Conservation (phyloP, 1,140 invertebrate genomes). For the Orchesella cincta region DNA sequence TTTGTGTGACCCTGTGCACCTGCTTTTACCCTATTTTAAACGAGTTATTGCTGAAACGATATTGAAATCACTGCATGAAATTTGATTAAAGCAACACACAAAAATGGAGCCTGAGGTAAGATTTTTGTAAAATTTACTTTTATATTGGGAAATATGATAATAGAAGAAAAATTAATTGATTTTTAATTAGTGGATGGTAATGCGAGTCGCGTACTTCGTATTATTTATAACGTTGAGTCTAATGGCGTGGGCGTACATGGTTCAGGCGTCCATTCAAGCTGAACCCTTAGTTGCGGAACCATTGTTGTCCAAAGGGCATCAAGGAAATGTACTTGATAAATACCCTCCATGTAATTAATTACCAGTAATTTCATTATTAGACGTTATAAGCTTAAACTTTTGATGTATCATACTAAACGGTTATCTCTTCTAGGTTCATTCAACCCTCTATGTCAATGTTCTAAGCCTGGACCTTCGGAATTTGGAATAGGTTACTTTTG, state of each 20-base stretch:
- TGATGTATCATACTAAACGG: too few species aligned
- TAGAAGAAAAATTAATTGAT: constrained; percentile 41
- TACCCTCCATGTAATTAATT: constrained; percentile 47
- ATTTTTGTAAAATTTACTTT: constrained; percentile 11
- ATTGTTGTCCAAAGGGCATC: not conserved
- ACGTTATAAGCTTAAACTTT: too few species aligned
- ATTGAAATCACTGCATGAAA: too few species aligned
- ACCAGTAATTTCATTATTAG: too few species aligned
- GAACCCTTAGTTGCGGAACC: not conserved
- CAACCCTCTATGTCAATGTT: constrained; percentile 47
- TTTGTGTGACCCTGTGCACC: too few species aligned
- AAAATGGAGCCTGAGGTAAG: constrained; percentile 15
- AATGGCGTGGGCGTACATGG: constrained; percentile 47
- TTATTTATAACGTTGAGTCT: constrained; percentile 38
- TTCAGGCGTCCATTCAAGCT: constrained; percentile 34
- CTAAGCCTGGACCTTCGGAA: constrained; percentile 43
- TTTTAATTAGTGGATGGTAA: constrained; percentile 39
- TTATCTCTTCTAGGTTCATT: too few species aligned
- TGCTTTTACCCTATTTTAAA: too few species aligned
- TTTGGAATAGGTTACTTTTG: too few species aligned
- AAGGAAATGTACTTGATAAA: constrained; percentile 23
- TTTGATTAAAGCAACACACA: too few species aligned
- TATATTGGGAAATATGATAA: constrained; percentile 38
- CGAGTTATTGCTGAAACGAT: too few species aligned
- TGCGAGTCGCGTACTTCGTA: constrained; percentile 39